phyloP scores from a whole-genome alignment of 2,888 invertebrate genomes.

The Gastracanthus pulcherrimus region DNA sequence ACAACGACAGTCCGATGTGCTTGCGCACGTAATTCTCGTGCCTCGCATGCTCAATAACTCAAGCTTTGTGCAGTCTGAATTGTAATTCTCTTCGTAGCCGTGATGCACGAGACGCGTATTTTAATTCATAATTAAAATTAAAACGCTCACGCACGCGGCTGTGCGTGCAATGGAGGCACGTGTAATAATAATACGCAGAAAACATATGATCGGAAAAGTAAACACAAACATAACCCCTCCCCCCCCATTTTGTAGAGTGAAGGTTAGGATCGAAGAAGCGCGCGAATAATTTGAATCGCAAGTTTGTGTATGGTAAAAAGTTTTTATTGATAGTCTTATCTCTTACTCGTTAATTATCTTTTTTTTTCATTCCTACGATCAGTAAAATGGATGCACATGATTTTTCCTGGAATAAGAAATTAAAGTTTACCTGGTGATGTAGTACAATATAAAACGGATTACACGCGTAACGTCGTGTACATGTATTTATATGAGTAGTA shows the following conservation, averaged over 20 bases:
- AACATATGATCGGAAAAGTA: background rate
- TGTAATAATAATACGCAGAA: background rate
- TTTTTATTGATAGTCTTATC: background rate
- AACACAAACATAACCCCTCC: background rate
- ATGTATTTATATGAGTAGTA: background rate
- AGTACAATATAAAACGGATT: background rate
- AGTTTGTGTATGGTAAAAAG: background rate
- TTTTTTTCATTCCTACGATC: background rate
- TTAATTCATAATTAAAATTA: no score
- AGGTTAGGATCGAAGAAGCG: background rate
- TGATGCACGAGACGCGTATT: no score
- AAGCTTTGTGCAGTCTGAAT: no score
- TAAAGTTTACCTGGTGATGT: no score
- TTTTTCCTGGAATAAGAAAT: background rate
- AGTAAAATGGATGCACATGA: background rate
- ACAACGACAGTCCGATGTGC: no score
- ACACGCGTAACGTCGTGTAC: background rate
- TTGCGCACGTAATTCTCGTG: no score
- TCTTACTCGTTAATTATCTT: background rate
- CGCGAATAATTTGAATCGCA: background rate
- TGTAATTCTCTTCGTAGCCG: no score
- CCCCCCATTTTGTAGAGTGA: no score
- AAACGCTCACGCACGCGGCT: background rate
- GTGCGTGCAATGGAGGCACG: background rate
- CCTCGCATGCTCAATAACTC: no score